These are phyloP conservation scores for Caerostris extrusa DNA, from an alignment of 1,140 invertebrate genomes.

Conservation along the genomic window DNA sequence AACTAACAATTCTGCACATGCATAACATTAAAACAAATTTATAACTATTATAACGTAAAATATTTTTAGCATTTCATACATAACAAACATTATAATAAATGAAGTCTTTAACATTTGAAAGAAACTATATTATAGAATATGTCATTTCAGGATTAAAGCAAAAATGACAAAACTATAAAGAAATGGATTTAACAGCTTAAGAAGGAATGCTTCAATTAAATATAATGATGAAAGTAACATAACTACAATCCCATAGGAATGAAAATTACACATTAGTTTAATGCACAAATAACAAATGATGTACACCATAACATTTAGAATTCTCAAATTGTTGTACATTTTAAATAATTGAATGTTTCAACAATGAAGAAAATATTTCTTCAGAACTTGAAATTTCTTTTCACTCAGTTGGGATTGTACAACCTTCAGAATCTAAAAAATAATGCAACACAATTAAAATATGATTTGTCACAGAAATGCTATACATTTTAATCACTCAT, in stretches of 20 bases:
- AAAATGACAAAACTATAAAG: too few species aligned
- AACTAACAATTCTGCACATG: too few species aligned
- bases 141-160: too few species aligned
- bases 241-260: not conserved
- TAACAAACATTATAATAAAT: too few species aligned
- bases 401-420: not conserved
- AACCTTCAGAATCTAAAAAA: not conserved
- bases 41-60: too few species aligned
- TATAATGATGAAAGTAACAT: not conserved
- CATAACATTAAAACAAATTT: too few species aligned
- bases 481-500: too few species aligned
- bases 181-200: not conserved
- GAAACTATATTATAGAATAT: too few species aligned
- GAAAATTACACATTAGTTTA: not conserved
- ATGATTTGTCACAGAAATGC: too few species aligned
- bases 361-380: not conserved
- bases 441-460: too few species aligned
- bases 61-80: too few species aligned
- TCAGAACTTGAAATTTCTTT: not conserved
- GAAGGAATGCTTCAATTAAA: constrained; percentile 7
- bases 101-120: too few species aligned
- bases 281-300: not conserved
- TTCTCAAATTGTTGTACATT: not conserved
- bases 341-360: constrained; percentile 29
- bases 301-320: not conserved